A percentile compares a stretch with the other conserved stretches of the same genome.
phyloP scores from a whole-genome alignment of 1,140 invertebrate species.

The Colletes gigas region DNA sequence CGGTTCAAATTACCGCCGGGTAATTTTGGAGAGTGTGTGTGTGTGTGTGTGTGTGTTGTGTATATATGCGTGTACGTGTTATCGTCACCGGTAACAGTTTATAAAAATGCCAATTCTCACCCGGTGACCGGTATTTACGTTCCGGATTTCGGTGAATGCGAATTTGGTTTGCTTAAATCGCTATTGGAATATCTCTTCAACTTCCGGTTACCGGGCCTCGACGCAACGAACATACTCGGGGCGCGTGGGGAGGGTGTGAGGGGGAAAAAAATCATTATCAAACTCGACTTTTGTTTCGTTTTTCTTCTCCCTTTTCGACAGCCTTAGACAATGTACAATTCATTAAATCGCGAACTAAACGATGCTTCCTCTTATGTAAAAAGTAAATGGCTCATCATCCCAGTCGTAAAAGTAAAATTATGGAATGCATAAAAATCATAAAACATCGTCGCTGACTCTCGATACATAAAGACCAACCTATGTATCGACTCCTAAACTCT shows the following conservation, averaged over 20 bases:
- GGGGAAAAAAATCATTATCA: not conserved
- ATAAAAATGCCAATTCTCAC: constrained; percentile 51
- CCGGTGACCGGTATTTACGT: constrained; percentile 10
- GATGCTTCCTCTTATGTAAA: constrained; percentile 37
- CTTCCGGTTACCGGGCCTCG: not conserved
- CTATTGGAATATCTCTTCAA: constrained; percentile 46
- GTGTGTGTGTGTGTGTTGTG: constrained; percentile 41
- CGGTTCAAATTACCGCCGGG: constrained; percentile 61
- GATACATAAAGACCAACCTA: constrained; percentile 29
- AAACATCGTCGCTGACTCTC: constrained; percentile 38
- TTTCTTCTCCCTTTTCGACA: constrained; percentile 1
- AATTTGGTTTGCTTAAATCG: constrained; percentile 19
- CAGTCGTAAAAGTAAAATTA: constrained; percentile 64
- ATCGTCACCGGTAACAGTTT: constrained; percentile 45
- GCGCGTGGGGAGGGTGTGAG: not conserved
- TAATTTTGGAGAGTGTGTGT: constrained; percentile 72
- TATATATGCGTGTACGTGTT: constrained; percentile 43
- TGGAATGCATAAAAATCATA: constrained; percentile 72
- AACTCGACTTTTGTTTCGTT: not conserved
- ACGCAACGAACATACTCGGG: not conserved
- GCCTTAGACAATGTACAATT: constrained; percentile 65
- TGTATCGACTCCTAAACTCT: constrained; percentile 34
- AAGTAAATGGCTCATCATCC: constrained; percentile 54
- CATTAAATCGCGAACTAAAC: constrained; percentile 63
- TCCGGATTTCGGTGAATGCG: constrained; percentile 24